Percentiles rank a stretch among this genome's conserved stretches.
Conservation (phyloP, 2,888 invertebrate species). For the Elegia similella region DNA sequence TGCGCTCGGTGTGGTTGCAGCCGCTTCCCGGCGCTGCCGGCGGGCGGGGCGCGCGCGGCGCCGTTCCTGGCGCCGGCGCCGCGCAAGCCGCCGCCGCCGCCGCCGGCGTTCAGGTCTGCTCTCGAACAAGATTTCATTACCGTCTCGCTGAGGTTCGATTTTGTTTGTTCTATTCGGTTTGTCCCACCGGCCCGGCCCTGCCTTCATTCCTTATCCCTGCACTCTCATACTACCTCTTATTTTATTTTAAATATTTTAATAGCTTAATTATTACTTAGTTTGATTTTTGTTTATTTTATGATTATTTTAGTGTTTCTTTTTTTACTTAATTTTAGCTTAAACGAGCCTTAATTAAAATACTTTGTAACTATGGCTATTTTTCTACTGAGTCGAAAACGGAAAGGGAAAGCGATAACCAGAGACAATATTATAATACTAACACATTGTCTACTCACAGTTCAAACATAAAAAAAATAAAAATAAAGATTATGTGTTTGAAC, state of each 20-base stretch:
- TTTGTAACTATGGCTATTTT: too few species aligned
- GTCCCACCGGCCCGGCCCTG: constrained; percentile 20
- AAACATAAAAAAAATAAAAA: too few species aligned
- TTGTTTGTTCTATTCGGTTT: constrained; percentile 51
- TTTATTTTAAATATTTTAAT: not conserved
- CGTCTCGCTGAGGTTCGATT: constrained; percentile 86
- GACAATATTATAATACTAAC: too few species aligned
- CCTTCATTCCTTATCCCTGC: not conserved
- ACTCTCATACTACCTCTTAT: not conserved
- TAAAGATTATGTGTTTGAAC: too few species aligned
- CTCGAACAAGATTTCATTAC: constrained; percentile 84
- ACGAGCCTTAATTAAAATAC: too few species aligned
- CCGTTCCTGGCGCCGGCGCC: constrained; percentile 63
- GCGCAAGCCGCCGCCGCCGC: constrained; percentile 83
- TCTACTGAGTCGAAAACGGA: too few species aligned
- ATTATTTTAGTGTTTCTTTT: too few species aligned
- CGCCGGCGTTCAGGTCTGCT: constrained; percentile 87
- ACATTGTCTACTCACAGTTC: too few species aligned
- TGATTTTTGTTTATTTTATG: too few species aligned
- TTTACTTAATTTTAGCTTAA: too few species aligned
- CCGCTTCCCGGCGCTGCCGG: constrained; percentile 59
- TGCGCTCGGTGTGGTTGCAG: constrained; percentile 36
- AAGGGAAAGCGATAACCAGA: too few species aligned
- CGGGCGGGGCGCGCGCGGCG: constrained; percentile 42
- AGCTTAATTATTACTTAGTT: too few species aligned